Conservation (phyloP, 1,140 invertebrate genomes). For the Homarus americanus region DNA sequence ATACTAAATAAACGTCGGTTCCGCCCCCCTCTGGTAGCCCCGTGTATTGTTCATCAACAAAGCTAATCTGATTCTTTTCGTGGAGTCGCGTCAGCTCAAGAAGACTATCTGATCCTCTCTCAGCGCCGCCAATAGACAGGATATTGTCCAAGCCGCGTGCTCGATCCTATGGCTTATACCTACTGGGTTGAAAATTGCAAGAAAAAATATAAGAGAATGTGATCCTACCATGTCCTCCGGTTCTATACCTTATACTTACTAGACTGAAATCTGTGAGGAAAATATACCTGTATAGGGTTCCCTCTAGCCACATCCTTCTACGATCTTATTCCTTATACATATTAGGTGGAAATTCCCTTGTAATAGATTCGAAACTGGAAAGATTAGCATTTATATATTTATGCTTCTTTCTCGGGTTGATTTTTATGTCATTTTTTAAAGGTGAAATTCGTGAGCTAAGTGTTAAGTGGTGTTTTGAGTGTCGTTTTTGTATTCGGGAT, state of each 20-base stretch:
- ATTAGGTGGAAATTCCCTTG: background rate
- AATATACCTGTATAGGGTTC: too few relatives aligned
- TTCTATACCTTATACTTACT: too few relatives aligned
- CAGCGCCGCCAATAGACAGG: slow-evolving; percentile 26
- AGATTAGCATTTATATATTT: background rate
- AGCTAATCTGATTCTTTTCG: slow-evolving; percentile 47
- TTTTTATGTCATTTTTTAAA: background rate
- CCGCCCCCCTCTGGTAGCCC: slow-evolving; percentile 20
- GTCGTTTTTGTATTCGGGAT: too few relatives aligned
- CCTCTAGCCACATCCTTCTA: too few relatives aligned
- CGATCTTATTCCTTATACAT: background rate
- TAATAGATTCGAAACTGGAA: background rate
- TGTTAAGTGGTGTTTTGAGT: too few relatives aligned
- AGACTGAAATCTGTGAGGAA: too few relatives aligned
- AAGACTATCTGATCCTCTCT: slow-evolving; percentile 29
- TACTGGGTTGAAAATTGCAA: background rate
- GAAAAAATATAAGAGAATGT: too few relatives aligned
- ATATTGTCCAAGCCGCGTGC: background rate
- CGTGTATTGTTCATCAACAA: slow-evolving; percentile 45
- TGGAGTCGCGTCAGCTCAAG: slow-evolving; percentile 40
- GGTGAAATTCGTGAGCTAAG: too few relatives aligned
- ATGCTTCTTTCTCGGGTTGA: background rate
- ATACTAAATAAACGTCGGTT: background rate
- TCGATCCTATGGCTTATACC: background rate
- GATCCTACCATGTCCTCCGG: too few relatives aligned